Conservation (phyloP, 2,888 invertebrate species). For the Acleris literana region DNA sequence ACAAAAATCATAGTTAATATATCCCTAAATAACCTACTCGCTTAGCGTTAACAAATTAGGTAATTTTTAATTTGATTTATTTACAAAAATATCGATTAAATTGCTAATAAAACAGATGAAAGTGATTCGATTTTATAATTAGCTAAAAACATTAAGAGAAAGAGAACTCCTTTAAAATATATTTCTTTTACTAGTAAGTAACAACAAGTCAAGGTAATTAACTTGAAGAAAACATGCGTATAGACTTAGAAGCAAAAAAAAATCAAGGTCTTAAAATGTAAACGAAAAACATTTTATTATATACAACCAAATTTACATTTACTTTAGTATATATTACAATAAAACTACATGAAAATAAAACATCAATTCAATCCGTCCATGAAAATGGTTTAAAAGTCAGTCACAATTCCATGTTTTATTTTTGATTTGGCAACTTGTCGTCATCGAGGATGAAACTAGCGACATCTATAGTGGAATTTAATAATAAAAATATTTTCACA, state of each 20-base stretch:
- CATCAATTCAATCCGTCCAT: constrained; percentile 29
- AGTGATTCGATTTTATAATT: constrained; percentile 22
- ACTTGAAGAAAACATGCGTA: neutral
- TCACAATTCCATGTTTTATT: constrained; percentile 24
- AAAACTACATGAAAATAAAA: constrained; percentile 41
- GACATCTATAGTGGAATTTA: constrained; percentile 43
- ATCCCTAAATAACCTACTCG: constrained; percentile 61
- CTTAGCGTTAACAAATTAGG: constrained; percentile 58
- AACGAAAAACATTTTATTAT: constrained; percentile 60
- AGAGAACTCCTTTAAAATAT: neutral
- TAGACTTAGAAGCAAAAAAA: constrained; percentile 1
- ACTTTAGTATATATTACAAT: constrained; percentile 53
- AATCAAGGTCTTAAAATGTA: constrained; percentile 1
- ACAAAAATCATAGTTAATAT: constrained; percentile 60
- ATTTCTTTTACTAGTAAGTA: neutral
- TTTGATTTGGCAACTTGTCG: constrained; percentile 5
- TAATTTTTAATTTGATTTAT: constrained; percentile 56
- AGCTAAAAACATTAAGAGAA: neutral
- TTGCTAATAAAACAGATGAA: constrained; percentile 47
- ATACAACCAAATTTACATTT: constrained; percentile 80
- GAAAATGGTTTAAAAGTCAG: constrained; percentile 41
- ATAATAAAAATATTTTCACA: neutral
- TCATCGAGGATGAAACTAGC: constrained; percentile 47
- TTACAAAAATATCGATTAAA: constrained; percentile 53
- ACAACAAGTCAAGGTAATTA: neutral